Evolutionary conservation across 2,888 invertebrate species (phyloP).

Genomic region (Tuberolachnus salignus): DNA sequence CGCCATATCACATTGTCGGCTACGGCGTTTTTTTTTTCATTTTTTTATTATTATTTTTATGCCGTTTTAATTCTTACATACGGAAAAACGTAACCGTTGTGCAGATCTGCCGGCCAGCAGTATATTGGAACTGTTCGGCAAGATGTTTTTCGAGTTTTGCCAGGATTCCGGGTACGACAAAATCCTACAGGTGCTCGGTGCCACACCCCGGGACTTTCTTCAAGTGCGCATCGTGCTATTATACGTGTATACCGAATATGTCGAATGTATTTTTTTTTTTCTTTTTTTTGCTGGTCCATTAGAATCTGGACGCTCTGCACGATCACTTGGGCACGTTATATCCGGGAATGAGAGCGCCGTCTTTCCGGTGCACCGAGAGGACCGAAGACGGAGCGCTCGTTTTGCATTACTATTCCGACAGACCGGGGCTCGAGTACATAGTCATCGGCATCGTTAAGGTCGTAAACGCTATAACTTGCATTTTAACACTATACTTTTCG

Average conservation of each 20-base stretch:
- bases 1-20: too few relatives aligned
- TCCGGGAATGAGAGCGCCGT: slow-evolving; percentile 93
- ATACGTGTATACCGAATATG: not conserved
- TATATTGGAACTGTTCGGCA: slow-evolving; percentile 88
- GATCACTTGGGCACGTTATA: slow-evolving; percentile 93
- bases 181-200: slow-evolving; percentile 90
- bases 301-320: slow-evolving; percentile 95
- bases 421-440: slow-evolving; percentile 91
- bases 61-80: too few relatives aligned
- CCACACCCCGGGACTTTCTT: slow-evolving; percentile 92
- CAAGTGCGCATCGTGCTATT: slow-evolving; percentile 68
- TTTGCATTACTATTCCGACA: slow-evolving; percentile 94
- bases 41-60: too few relatives aligned
- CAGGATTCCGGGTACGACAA: slow-evolving; percentile 97
- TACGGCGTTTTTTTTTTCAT: too few relatives aligned
- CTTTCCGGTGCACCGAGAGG: slow-evolving; percentile 91
- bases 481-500: too few relatives aligned
- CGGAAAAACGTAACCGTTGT: too few relatives aligned
- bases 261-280: not conserved
- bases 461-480: slow-evolving; percentile 58
- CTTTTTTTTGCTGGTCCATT: slow-evolving; percentile 14
- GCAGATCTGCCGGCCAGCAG: slow-evolving; percentile 88
- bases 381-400: slow-evolving; percentile 87
- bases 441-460: slow-evolving; percentile 97
- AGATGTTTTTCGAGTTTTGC: slow-evolving; percentile 94